A percentile compares a stretch with the other conserved stretches of the same genome.
phyloP scores from a whole-genome alignment of 2,888 invertebrate genomes.

The Scaptomyza tumidula region DNA sequence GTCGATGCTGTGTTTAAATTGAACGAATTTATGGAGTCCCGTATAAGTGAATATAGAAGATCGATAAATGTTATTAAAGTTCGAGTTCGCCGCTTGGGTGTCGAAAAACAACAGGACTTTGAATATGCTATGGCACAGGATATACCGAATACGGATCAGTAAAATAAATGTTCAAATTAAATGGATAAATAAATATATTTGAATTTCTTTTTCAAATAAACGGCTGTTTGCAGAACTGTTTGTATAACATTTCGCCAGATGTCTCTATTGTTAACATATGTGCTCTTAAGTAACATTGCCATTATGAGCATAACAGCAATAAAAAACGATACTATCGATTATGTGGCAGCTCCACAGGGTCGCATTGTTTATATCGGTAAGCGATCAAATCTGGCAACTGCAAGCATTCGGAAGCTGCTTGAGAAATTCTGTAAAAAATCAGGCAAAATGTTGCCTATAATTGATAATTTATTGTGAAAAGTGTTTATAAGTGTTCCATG shows the following conservation, averaged over 20 bases:
- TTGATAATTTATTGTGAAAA: slow-evolving; percentile 62
- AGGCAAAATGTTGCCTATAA: slow-evolving; percentile 64
- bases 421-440: slow-evolving; percentile 57
- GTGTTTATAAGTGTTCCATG: slow-evolving; percentile 35
- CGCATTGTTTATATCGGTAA: slow-evolving; percentile 27
- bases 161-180: not conserved
- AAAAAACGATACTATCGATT: slow-evolving; percentile 19
- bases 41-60: not conserved
- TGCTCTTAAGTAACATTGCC: not conserved
- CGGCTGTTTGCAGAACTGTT: not conserved
- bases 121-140: not conserved
- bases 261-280: not conserved
- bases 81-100: not conserved
- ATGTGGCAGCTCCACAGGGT: slow-evolving; percentile 4
- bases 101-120: not conserved
- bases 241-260: slow-evolving; percentile 1
- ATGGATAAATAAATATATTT: not conserved
- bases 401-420: slow-evolving; percentile 52
- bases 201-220: slow-evolving; percentile 1
- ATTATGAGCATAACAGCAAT: slow-evolving; percentile 5
- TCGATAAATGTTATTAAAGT: slow-evolving; percentile 1
- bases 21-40: slow-evolving; percentile 1
- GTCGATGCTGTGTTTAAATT: slow-evolving; percentile 5
- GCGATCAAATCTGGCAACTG: slow-evolving; percentile 32
- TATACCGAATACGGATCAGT: not conserved